Conservation (phyloP, 37 sponge, comb jelly and placozoan species). For the Mnemiopsis leidyi region DNA sequence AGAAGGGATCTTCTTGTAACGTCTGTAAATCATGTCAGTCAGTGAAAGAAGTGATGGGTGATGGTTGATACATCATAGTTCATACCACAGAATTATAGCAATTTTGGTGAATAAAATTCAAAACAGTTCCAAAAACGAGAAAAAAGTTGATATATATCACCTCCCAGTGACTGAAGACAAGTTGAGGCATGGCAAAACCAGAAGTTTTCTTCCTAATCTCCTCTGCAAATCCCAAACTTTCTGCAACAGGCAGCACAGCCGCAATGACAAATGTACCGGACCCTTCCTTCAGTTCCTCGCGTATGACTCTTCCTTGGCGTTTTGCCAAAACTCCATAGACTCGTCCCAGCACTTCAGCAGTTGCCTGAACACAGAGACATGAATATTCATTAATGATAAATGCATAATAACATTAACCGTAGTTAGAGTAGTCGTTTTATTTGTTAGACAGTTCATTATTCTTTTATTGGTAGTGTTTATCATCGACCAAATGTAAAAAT, state of each 20-base stretch:
- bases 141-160: slow-evolving; percentile 54
- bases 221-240: slow-evolving; percentile 97
- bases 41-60: too few species aligned
- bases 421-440: too few species aligned
- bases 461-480: too few species aligned
- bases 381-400: too few species aligned
- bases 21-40: too few species aligned
- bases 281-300: slow-evolving; percentile 90
- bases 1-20: slow-evolving; percentile 87
- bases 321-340: slow-evolving; percentile 87
- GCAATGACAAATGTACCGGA: slow-evolving; percentile 80
- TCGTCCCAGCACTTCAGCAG: slow-evolving; percentile 88
- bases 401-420: background rate
- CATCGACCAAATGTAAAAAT: too few species aligned
- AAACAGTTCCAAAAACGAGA: background rate
- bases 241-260: slow-evolving; percentile 90
- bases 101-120: background rate
- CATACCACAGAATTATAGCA: background rate
- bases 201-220: slow-evolving; percentile 95
- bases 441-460: too few species aligned
- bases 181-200: slow-evolving; percentile 95
- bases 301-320: slow-evolving; percentile 78
- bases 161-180: slow-evolving; percentile 98
- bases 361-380: slow-evolving; percentile 70
- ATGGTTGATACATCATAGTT: too few species aligned